phyloP scores from a whole-genome alignment of 2,113 vertebrate genomes.

The Callaeas wilsoni region DNA sequence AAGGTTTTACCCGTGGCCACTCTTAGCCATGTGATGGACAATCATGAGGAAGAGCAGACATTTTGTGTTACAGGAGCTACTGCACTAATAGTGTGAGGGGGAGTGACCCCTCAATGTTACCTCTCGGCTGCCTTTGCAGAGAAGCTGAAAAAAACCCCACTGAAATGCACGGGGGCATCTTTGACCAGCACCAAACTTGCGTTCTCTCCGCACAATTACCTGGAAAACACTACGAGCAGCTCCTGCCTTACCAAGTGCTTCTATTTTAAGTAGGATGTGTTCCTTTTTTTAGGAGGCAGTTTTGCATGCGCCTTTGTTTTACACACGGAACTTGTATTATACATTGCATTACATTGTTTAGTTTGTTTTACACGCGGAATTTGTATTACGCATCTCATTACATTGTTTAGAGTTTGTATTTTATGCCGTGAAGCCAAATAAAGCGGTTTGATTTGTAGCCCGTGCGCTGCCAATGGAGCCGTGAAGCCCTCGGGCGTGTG shows the following conservation, averaged over 20 bases:
- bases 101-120: accelerated
- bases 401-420: not conserved
- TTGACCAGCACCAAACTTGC: not conserved
- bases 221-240: not conserved
- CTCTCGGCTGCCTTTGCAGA: not conserved
- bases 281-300: not conserved
- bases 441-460: not conserved
- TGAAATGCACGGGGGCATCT: accelerated
- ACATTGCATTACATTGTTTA: not conserved
- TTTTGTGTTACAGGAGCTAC: not conserved
- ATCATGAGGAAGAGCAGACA: accelerated
- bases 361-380: not conserved
- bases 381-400: not conserved
- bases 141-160: not conserved
- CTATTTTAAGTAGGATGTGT: not conserved
- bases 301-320: constrained; percentile 16
- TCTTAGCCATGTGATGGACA: not conserved
- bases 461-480: accelerated
- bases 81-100: accelerated
- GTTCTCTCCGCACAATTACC: not conserved
- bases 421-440: not conserved
- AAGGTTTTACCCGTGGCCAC: not conserved
- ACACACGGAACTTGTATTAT: not conserved
- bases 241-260: not conserved
- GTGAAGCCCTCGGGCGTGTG: accelerated